Conservation (phyloP, 2,797 vertebrate genomes). For the Philypnodon macrostomus region DNA sequence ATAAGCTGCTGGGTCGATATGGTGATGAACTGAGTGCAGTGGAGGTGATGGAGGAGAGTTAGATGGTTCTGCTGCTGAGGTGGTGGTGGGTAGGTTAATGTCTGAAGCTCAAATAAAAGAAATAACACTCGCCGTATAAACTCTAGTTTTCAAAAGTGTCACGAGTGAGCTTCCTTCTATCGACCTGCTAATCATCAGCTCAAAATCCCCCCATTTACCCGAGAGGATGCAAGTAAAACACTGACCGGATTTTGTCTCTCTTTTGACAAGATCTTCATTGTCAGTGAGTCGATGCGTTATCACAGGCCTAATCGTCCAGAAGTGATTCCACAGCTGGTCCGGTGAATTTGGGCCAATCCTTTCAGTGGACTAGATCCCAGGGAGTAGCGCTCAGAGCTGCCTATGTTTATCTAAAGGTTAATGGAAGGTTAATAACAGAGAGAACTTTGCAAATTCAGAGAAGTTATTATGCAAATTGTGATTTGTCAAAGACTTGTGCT, state of each 20-base stretch:
- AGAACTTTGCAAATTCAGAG: conserved; percentile 63
- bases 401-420: conserved; percentile 77
- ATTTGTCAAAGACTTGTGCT: conserved; percentile 46
- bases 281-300: conserved; percentile 44
- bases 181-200: conserved; percentile 19
- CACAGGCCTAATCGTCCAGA: conserved; percentile 68
- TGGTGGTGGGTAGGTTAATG: too few relatives aligned
- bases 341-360: conserved; percentile 64
- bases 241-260: conserved; percentile 20
- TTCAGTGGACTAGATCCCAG: conserved; percentile 48
- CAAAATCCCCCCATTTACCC: conserved; percentile 7
- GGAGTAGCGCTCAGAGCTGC: conserved; percentile 55
- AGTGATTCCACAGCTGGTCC: conserved; percentile 63
- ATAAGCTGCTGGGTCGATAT: too few relatives aligned
- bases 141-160: too few relatives aligned
- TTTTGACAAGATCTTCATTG: conserved; percentile 48
- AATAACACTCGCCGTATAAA: too few relatives aligned
- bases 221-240: conserved; percentile 12
- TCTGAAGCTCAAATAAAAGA: too few relatives aligned
- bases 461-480: conserved; percentile 69
- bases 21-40: too few relatives aligned
- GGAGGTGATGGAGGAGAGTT: too few relatives aligned
- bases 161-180: background rate
- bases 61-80: too few relatives aligned
- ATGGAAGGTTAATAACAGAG: conserved; percentile 78